Percentiles rank a stretch among this genome's conserved stretches.
These are phyloP conservation scores for Drosophila kokeensis DNA, from an alignment of 2,888 invertebrate species.

Conservation along the genomic window DNA sequence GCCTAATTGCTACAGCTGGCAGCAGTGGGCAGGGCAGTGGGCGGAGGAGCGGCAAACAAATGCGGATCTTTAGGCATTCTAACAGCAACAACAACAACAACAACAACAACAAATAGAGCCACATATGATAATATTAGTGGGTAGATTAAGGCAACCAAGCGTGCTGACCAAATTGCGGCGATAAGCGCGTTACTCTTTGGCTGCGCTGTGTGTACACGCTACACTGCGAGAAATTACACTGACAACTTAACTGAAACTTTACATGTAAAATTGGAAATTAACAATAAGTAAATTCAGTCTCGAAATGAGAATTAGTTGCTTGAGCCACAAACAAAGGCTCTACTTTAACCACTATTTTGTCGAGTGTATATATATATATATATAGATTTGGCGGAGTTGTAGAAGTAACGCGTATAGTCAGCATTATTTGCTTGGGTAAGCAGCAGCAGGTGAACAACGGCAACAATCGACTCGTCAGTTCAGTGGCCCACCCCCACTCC, in stretches of 20 bases:
- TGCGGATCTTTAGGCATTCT: constrained; percentile 39
- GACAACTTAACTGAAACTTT: background rate
- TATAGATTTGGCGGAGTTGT: background rate
- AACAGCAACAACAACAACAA: constrained; percentile 13
- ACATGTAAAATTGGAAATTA: background rate
- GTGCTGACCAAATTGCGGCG: constrained; percentile 50
- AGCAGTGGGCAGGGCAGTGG: background rate
- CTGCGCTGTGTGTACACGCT: background rate
- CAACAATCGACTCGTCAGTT: constrained; percentile 56
- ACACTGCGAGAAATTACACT: background rate
- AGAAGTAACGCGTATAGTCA: background rate
- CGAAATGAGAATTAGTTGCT: background rate
- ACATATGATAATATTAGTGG: constrained; percentile 8
- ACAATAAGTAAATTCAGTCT: background rate
- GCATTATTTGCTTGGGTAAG: constrained; percentile 57
- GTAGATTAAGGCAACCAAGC: constrained; percentile 44
- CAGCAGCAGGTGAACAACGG: constrained; percentile 18
- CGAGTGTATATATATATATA: constrained; percentile 5
- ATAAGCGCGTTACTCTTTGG: constrained; percentile 35
- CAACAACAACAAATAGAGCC: constrained; percentile 29
- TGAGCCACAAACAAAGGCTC: background rate
- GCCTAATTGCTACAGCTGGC: constrained; percentile 24
- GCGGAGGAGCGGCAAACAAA: background rate
- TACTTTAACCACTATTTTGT: background rate
- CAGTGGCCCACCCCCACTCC: constrained; percentile 50